These are phyloP conservation scores for Prunella himalayana DNA, from an alignment of 2,113 vertebrate genomes.

Conservation along the genomic window DNA sequence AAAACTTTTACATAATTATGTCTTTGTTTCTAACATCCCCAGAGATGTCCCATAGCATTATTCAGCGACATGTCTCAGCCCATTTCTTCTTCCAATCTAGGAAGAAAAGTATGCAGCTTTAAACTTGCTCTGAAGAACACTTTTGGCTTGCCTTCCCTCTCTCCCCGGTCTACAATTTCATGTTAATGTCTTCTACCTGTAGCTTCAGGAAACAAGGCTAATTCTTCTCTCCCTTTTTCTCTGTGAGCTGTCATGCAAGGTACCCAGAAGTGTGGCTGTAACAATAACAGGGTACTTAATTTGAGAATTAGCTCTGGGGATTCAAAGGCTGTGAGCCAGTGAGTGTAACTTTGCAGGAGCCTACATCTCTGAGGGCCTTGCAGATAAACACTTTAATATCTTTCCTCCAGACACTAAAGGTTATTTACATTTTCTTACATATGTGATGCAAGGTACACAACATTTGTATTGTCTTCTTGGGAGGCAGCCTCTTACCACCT, in stretches of 20 bases:
- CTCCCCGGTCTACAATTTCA: not conserved
- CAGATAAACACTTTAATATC: not conserved
- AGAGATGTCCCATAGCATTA: not conserved
- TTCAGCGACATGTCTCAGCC: not conserved
- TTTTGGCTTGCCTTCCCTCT: not conserved
- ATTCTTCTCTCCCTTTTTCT: not conserved
- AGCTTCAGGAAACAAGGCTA: not conserved
- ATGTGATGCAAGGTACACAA: not conserved
- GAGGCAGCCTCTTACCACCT: not conserved
- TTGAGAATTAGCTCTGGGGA: not conserved
- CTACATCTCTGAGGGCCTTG: not conserved
- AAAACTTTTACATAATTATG: not conserved
- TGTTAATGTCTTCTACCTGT: not conserved
- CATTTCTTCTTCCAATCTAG: not conserved
- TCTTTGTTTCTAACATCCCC: not conserved
- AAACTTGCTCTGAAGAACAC: not conserved
- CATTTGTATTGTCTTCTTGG: not conserved
- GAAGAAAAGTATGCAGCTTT: not conserved
- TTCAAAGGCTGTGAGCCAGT: not conserved
- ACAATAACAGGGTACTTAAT: not conserved
- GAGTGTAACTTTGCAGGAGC: not conserved
- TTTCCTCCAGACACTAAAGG: not conserved
- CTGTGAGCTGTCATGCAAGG: not conserved
- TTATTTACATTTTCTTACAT: not conserved
- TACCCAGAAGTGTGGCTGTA: not conserved